A percentile compares a stretch with the other conserved stretches of the same genome.
Evolutionary conservation across 1,140 invertebrate genomes (phyloP).

Genomic region (Dendroctonus ponderosae): DNA sequence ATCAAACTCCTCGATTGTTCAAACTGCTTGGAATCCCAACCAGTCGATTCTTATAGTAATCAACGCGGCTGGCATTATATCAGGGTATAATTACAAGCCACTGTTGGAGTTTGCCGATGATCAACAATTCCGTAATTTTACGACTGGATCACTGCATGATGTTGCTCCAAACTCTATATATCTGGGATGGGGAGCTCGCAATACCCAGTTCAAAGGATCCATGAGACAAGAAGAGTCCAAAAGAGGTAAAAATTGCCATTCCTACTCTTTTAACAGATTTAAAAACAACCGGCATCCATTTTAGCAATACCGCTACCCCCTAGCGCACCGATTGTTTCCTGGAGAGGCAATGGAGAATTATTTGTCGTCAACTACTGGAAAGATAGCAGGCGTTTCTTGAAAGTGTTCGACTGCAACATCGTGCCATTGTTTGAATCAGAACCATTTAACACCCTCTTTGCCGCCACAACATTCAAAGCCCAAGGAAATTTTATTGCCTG

Average conservation of each 20-base stretch:
- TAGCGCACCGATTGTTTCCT: constrained; percentile 34
- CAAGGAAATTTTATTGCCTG: constrained; percentile 39
- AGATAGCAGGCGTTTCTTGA: constrained; percentile 30
- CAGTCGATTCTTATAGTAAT: constrained; percentile 25
- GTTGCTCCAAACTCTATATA: constrained; percentile 33
- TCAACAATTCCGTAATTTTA: constrained; percentile 5
- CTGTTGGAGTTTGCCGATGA: background rate
- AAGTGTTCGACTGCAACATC: constrained; percentile 36
- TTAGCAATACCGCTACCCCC: constrained; percentile 22
- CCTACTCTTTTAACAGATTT: background rate
- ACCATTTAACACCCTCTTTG: constrained; percentile 29
- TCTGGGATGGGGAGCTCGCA: constrained; percentile 40
- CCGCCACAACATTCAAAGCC: constrained; percentile 30
- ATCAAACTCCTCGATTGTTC: constrained; percentile 6
- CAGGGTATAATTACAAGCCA: constrained; percentile 8
- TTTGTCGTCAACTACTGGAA: constrained; percentile 40
- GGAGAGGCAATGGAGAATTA: constrained; percentile 41
- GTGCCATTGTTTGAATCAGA: constrained; percentile 33
- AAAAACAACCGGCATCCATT: background rate
- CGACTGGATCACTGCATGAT: background rate
- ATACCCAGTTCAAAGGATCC: constrained; percentile 40
- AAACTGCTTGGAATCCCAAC: constrained; percentile 29
- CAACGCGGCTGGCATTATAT: constrained; percentile 11
- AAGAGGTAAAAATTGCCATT: constrained; percentile 12
- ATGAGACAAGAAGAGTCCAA: constrained; percentile 27